Evolutionary conservation across 2,888 invertebrate genomes (phyloP).

Genomic region (Drosophila lutescens): DNA sequence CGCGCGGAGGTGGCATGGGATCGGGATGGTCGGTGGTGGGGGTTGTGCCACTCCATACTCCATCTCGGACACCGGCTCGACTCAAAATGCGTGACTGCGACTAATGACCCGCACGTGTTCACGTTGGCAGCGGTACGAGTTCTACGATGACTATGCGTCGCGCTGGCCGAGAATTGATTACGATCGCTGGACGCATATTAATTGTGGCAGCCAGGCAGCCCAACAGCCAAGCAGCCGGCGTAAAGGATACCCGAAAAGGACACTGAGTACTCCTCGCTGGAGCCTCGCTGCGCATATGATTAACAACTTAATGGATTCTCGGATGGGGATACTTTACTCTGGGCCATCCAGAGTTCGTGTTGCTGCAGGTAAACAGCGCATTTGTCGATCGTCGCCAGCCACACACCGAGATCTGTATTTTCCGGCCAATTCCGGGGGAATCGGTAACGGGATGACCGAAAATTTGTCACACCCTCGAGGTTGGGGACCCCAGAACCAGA

Average conservation of each 20-base stretch:
- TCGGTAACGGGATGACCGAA: slow-evolving; percentile 49
- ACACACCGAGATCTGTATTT: slow-evolving; percentile 51
- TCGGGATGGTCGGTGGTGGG: slow-evolving; percentile 24
- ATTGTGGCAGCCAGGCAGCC: slow-evolving; percentile 61
- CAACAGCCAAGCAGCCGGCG: slow-evolving; percentile 25
- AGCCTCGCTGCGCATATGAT: slow-evolving; percentile 79
- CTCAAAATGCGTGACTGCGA: slow-evolving; percentile 82
- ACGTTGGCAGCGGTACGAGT: slow-evolving; percentile 50
- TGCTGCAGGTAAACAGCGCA: slow-evolving; percentile 82
- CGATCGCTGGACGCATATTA: slow-evolving; percentile 81
- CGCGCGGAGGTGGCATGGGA: slow-evolving; percentile 28
- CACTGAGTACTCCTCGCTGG: slow-evolving; percentile 35
- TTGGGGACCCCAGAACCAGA: slow-evolving; percentile 1
- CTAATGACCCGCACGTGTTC: slow-evolving; percentile 81
- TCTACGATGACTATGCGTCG: slow-evolving; percentile 42
- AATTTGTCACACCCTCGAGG: slow-evolving; percentile 63
- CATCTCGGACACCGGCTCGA: slow-evolving; percentile 50
- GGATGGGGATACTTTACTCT: slow-evolving; percentile 41
- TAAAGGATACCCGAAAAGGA: slow-evolving; percentile 73
- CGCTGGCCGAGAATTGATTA: slow-evolving; percentile 79
- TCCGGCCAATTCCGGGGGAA: slow-evolving; percentile 14
- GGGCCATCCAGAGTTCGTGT: slow-evolving; percentile 74
- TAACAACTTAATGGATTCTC: slow-evolving; percentile 81
- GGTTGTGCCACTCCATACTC: slow-evolving; percentile 23
- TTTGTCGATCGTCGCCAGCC: slow-evolving; percentile 73